Evolutionary conservation across 37 sponge, comb jelly and placozoan species (phyloP), one percentile per base, ranked within the genome.

Genomic region (Tethya wilhelma): DNA sequence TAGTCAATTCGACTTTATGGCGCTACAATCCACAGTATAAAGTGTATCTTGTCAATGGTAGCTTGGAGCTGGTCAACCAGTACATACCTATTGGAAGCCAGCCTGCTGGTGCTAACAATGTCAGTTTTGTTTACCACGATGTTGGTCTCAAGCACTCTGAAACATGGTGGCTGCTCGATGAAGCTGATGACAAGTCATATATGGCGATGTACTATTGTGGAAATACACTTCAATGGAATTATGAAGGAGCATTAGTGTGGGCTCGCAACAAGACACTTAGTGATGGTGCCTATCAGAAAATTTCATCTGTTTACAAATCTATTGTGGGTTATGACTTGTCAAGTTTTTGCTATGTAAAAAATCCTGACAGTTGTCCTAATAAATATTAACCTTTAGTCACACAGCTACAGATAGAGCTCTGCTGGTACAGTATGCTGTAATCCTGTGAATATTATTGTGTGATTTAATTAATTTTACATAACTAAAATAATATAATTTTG

Each of bases 131-230:
- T 14, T 71, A 71, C 29, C 32, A 71, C 44, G 55, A 42, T 23
- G 29, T 23, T 42, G 73, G 73, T 6, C 32, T 71, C 12, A 14
- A 26, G 26, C 73, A 71, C n/a, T n/a, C 5, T 71, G 73, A 71
- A 31, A 23, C 55, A n/a, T 71, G 73, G 73, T 71, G 73, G 73
- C 56, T 44, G 73, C 4, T 71, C 4, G 73, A 71, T 44, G 11
- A 44, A n/a, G 73, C 73, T 26, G 73, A 71, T 49, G 73, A 71
- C 44, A n/a, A 11, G 22, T 71, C 73, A 45, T 71, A 44, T 8
- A 29, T 71, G 6, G 7, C 26, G 29, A 7, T 46, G 31, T 71
- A 71, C 33, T 71, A 71, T 31, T 71, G 73, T 71, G 73, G 55
- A 28, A 71, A 42, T 44, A 71, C 73, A 30, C 6, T 44, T 6